These are phyloP conservation scores for Lissocephala sabroskyi DNA, from an alignment of 2,888 invertebrate species.

Conservation along the genomic window DNA sequence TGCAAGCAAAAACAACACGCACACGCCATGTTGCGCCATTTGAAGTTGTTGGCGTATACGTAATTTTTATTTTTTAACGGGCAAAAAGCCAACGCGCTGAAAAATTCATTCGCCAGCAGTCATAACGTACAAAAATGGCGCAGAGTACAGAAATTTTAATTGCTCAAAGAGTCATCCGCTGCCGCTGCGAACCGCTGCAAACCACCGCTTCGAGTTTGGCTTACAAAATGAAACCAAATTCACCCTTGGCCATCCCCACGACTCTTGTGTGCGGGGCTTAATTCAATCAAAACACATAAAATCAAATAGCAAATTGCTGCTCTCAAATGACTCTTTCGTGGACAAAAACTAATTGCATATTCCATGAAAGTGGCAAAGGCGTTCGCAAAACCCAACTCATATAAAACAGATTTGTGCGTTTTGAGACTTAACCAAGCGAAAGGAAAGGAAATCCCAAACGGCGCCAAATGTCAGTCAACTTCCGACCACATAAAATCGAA, in stretches of 20 bases:
- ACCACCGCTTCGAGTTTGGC: conserved; percentile 2
- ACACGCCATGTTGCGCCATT: conserved; percentile 56
- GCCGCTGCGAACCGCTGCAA: too few relatives aligned
- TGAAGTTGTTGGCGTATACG: conserved; percentile 54
- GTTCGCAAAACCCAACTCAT: too few relatives aligned
- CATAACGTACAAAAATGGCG: conserved; percentile 28
- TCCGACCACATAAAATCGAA: too few relatives aligned
- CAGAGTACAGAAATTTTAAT: conserved; percentile 48
- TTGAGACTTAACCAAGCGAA: too few relatives aligned
- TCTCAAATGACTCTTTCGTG: too few relatives aligned
- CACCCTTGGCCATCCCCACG: conserved; percentile 17
- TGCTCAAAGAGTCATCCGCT: conserved; percentile 38
- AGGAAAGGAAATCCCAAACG: too few relatives aligned
- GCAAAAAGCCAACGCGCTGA: conserved; percentile 6
- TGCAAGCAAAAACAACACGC: conserved; percentile 27
- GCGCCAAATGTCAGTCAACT: too few relatives aligned
- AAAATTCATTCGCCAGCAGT: conserved; percentile 33
- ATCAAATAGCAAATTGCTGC: too few relatives aligned
- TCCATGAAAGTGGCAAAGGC: too few relatives aligned
- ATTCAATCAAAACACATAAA: conserved; percentile 51
- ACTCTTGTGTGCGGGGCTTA: conserved; percentile 43
- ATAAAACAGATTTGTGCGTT: too few relatives aligned
- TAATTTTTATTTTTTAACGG: conserved; percentile 33
- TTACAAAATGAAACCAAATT: conserved; percentile 37
- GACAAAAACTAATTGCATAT: too few relatives aligned